Base-by-base conservation (phyloP, 2,113 vertebrate species). In the Cebus imitator region DNA sequence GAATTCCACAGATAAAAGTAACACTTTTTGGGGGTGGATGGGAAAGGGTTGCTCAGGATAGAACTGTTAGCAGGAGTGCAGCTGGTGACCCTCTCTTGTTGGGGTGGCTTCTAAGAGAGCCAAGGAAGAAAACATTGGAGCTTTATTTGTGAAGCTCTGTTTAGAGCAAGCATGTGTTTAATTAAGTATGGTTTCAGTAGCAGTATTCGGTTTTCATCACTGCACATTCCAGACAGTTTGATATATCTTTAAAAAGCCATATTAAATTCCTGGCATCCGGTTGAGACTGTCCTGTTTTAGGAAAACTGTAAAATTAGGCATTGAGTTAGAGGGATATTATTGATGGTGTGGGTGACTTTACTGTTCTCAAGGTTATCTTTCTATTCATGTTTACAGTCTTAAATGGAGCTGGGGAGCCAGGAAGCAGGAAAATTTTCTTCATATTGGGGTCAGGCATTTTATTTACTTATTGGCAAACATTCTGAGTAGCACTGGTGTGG, bases 1-100 rank as follows among this genome's bases (percentile, higher is more conserved):
- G 97, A 97, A 98, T 98, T 98, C 82, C 97, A 98, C 98, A 98
- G 98, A 98, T 96, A 81, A 97, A 96, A 97, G 90, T 96, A 88
- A 95, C 94, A 91, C 73, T 89, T 82, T 93, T 61, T 25, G 64
- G 85, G 30, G 61, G 16, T 37, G 25, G 78, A 8, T 32, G 87
- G 87, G 82, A 45, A 40, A 70, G 89, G 90, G 27, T 76, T 96
- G 89, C 93, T 83, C 57, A 81, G 83, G 70, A 73, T 79, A 81
- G 91, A 83, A 78, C 68, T 93, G n/a, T 83, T 91, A 87, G 91
- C 55, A 32, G 61, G 43, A 76, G 57, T 90, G 70, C 40, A 82
- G 87, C 80, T 58, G 72, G 58, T 90, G 48, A 66, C 37, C 37
- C 61, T 78, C 27, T 45, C 32, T 37, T 85, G 3, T 43, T 81